Evolutionary conservation across 2,888 invertebrate genomes (phyloP).

Genomic region (Ormyrus nitidulus): DNA sequence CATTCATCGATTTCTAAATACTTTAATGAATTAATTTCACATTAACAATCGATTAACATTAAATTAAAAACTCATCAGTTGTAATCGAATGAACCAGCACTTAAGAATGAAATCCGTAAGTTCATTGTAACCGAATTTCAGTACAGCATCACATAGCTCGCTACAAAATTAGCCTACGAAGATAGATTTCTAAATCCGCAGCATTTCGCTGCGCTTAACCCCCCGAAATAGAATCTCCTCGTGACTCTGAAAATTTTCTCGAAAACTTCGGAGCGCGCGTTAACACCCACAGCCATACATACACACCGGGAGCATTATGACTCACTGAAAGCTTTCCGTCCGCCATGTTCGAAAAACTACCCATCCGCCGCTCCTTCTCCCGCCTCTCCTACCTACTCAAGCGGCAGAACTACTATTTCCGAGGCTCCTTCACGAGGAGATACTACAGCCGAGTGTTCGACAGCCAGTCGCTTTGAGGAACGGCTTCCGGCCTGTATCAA

Average conservation of each 20-base stretch:
- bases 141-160: background rate
- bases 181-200: constrained; percentile 54
- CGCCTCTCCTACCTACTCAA: constrained; percentile 8
- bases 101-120: background rate
- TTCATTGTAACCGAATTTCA: constrained; percentile 27
- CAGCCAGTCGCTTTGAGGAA: constrained; percentile 6
- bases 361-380: background rate
- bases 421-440: background rate
- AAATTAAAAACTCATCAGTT: no score
- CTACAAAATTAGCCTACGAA: constrained; percentile 51
- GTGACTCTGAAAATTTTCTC: constrained; percentile 50
- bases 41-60: no score
- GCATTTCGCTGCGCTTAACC: constrained; percentile 25
- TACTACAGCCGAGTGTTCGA: background rate
- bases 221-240: constrained; percentile 46
- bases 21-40: no score
- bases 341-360: background rate
- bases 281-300: background rate
- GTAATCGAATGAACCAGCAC: background rate
- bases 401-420: constrained; percentile 32
- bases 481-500: no score
- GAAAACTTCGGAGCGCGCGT: constrained; percentile 30
- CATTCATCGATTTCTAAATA: no score
- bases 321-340: constrained; percentile 13
- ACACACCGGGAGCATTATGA: no score